These are phyloP conservation scores for Coptotermes formosanus DNA, from an alignment of 1,140 invertebrate genomes.

Conservation along the genomic window DNA sequence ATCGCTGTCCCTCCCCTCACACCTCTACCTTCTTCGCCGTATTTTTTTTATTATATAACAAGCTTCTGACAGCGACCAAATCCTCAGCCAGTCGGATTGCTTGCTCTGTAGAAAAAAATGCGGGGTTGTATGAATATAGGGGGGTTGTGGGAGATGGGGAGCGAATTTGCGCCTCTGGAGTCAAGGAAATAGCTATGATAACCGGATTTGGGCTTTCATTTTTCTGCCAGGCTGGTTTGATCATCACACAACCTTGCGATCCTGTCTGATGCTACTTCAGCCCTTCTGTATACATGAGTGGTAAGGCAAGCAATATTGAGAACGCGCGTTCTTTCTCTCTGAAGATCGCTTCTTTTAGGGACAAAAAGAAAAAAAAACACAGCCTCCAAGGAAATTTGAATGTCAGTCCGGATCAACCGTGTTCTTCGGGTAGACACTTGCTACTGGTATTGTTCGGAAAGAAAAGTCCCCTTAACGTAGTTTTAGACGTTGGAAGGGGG, in stretches of 20 bases:
- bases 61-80: conserved; percentile 20
- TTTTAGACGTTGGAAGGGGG: background rate
- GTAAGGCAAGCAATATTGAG: conserved; percentile 26
- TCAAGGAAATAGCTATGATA: conserved; percentile 49
- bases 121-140: background rate
- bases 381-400: conserved; percentile 45
- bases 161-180: conserved; percentile 36
- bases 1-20: background rate
- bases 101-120: background rate
- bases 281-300: conserved; percentile 22
- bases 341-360: conserved; percentile 44
- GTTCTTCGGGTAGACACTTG: background rate
- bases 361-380: conserved; percentile 30
- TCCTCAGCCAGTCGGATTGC: conserved; percentile 25
- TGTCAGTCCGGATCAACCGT: conserved; percentile 39
- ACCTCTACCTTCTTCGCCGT: background rate
- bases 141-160: background rate
- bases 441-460: background rate
- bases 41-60: conserved; percentile 20
- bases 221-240: conserved; percentile 44
- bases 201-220: conserved; percentile 53
- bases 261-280: background rate
- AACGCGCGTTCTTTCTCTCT: background rate
- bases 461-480: background rate
- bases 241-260: conserved; percentile 16